These are phyloP conservation scores for Adelosebastes latens DNA, from an alignment of 2,797 vertebrate genomes.

Conservation along the genomic window DNA sequence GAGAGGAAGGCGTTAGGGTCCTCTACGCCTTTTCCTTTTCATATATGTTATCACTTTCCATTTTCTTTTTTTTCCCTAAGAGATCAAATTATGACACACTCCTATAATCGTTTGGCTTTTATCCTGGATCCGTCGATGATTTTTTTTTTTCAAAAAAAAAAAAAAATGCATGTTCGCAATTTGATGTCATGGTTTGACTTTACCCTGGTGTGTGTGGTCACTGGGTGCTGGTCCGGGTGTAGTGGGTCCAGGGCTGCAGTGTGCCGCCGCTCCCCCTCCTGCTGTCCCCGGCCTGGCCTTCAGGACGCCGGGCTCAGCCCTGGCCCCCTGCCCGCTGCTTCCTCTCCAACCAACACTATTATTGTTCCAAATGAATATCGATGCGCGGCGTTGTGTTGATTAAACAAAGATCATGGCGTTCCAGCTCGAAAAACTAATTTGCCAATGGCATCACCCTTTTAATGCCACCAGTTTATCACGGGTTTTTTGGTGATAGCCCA, in stretches of 20 bases:
- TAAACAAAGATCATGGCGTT: conserved; percentile 54
- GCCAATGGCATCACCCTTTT: conserved; percentile 43
- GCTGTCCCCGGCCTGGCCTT: conserved; percentile 65
- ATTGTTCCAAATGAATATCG: conserved; percentile 66
- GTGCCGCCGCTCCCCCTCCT: conserved; percentile 61
- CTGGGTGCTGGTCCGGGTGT: conserved; percentile 41
- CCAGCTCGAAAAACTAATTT: conserved; percentile 53
- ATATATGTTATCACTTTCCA: conserved; percentile 22
- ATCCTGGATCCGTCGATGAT: conserved; percentile 4
- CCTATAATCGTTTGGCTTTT: neutral
- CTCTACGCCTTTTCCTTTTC: neutral
- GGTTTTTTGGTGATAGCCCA: conserved; percentile 18
- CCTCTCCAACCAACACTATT: conserved; percentile 52
- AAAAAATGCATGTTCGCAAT: neutral
- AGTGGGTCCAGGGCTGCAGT: conserved; percentile 24
- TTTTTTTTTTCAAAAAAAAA: neutral
- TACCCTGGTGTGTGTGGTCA: conserved; percentile 39
- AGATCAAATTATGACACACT: conserved; percentile 17
- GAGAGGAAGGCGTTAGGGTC: conserved; percentile 68
- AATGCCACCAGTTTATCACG: conserved; percentile 49
- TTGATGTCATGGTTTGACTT: conserved; percentile 21
- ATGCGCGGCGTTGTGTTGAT: conserved; percentile 59
- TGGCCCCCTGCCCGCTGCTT: conserved; percentile 62
- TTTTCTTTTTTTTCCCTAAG: conserved; percentile 11
- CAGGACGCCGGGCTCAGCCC: conserved; percentile 54